Percentiles rank a stretch among this genome's conserved stretches.
Evolutionary conservation across 2,113 vertebrate species (phyloP).

Genomic region (Poicephalus meyeri): DNA sequence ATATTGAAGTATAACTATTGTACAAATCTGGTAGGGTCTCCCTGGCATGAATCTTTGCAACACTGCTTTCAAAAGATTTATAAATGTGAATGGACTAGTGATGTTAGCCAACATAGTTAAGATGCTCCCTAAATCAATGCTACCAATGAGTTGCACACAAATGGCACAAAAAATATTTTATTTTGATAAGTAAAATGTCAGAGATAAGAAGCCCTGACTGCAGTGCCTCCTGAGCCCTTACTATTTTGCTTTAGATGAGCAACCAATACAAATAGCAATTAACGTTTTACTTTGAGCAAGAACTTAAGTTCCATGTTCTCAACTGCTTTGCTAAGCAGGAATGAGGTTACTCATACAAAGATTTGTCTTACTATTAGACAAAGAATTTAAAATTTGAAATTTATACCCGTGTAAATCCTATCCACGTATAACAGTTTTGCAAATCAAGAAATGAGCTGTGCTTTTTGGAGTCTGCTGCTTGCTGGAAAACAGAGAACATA

Average conservation of each 20-base stretch:
- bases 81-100: not conserved
- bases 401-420: not conserved
- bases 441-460: not conserved
- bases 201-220: not conserved
- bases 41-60: not conserved
- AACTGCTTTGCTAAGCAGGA: not conserved
- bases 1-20: not conserved
- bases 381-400: not conserved
- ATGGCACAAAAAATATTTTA: not conserved
- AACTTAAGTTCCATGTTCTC: not conserved
- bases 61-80: not conserved
- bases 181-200: conserved; percentile 3
- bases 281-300: not conserved
- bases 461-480: not conserved
- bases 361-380: not conserved
- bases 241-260: not conserved
- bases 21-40: not conserved
- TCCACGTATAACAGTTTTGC: not conserved
- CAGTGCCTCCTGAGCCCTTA: not conserved
- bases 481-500: not conserved
- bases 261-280: not conserved
- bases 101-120: not conserved
- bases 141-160: not conserved
- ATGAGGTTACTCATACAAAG: not conserved
- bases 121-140: not conserved